Base-by-base conservation (phyloP, 2,888 invertebrate species). In the Lepidocyrtinus sp. region DNA sequence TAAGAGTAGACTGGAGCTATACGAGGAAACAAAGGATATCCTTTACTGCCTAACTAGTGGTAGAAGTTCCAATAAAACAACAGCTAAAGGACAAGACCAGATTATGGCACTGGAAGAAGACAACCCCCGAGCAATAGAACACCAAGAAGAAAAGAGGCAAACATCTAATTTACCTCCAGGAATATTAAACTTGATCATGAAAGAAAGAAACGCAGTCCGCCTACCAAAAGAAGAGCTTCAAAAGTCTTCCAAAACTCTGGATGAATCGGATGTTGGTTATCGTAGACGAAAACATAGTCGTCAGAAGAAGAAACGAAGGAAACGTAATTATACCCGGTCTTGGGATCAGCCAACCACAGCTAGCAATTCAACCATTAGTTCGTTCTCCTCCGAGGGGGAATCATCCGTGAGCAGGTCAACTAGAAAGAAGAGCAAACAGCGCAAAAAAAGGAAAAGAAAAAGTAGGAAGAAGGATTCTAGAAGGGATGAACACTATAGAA, bases 141-240 rank as follows among this genome's bases (percentile, higher is more conserved):
- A 21, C 15, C 21, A 2, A 61, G 22, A 61, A 7, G n/a, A n/a
- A n/a, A n/a, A n/a, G n/a, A n/a, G n/a, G n/a, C n/a, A n/a, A 45
- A 17, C 1, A 24, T 74, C n/a, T 59, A 67, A 61, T 9, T 21
- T 82, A 0, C 80, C 80, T 17, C 76, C 80, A 9, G 82, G 80
- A 15, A 82, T 82, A 46, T 24, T 59, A 59, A 50, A 25, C 55
- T 59, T 82, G 27, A 74, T 82, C 17, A 67, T 73, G 19, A 19
- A 71, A 25, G 82, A 82, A 21, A 21, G 73, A 24, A 1, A 21
- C 3, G 27, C 3, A n/a, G n/a, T n/a, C 45, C 24, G n/a, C 7
- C 59, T 2, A 59, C 59, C 21, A 7, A 21, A 59, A n/a, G n/a
- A 36, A 36, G 36, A 9, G 7, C 22, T 9, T 59, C 21, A 59